Evolutionary conservation across 1,140 invertebrate genomes (phyloP), one percentile per base, ranked within the genome.

Genomic region (Mactra quadrangularis): DNA sequence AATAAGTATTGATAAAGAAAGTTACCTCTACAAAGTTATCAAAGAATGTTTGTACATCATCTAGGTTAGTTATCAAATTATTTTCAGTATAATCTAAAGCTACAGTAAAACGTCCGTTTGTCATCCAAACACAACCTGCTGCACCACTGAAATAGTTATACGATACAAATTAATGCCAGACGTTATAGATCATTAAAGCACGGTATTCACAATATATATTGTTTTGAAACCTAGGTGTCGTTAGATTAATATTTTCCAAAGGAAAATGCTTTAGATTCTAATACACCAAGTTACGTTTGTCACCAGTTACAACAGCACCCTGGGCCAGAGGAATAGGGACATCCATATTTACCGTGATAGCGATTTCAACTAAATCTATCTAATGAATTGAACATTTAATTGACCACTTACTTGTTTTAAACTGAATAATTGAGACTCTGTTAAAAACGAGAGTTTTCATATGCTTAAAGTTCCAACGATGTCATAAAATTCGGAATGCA

Each of bases 91-190:
- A 88, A n/a, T 72, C 50, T 15, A 88, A 27, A 9, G 85, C 87
- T 41, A 77, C 76, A 7, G 87, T 84, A 52, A 87, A 87, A n/a
- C 83, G 79, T 33, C 83, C 85, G 33, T 87, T 87, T 19, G 87
- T 87, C 31, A 85, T 35, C 62, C 86, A 87, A 6, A 87, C 81
- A 83, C 87, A 87, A 1, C 75, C 83, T 7, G 85, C 85, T 4
- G 87, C 76, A 13, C 75, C 83, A 1, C 87, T 88, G 64, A 25
- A 85, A 78, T 27, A 55, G n/a, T 53, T 19, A 3, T 53, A n/a
- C 19, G 19, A n/a, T 53, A n/a, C 11, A 25, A 25, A n/a, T 19
- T 53, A 53, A n/a, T n/a, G 19, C 50, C 3, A n/a, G 19, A 53
- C 1, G 1, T n/a, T 1, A 1, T n/a, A 1, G 19, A 53, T n/a